These are phyloP conservation scores for Scleropages formosus DNA, from an alignment of 2,797 vertebrate species.

Conservation along the genomic window DNA sequence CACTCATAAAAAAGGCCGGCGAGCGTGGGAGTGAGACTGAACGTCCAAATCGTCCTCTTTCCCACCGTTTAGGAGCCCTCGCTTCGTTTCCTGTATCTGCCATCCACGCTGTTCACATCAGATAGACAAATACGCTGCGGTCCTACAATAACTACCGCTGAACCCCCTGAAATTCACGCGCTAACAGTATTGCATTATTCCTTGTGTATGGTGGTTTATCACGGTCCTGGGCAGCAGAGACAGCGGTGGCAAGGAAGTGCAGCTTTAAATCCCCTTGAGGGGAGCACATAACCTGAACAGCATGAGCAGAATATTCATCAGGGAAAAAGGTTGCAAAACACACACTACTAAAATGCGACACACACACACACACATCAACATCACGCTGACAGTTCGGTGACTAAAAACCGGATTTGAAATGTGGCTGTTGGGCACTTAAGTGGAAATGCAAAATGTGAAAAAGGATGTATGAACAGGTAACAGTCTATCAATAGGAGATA, in stretches of 20 bases:
- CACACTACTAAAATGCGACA: background rate
- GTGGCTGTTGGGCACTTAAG: too few relatives aligned
- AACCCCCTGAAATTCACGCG: background rate
- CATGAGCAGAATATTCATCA: background rate
- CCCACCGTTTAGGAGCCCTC: background rate
- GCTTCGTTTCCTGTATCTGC: background rate
- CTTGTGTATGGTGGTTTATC: background rate
- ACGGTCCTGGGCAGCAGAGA: background rate
- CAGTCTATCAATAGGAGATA: too few relatives aligned
- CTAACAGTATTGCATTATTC: too few relatives aligned
- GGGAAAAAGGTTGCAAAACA: background rate
- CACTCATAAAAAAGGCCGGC: background rate
- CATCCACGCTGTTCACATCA: background rate
- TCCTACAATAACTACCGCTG: background rate
- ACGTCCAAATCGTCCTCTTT: background rate
- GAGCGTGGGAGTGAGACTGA: background rate
- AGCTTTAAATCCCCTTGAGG: background rate
- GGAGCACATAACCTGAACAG: background rate
- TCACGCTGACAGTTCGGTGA: too few relatives aligned
- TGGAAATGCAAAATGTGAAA: too few relatives aligned
- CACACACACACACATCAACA: too few relatives aligned
- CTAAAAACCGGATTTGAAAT: too few relatives aligned
- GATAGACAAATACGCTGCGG: background rate
- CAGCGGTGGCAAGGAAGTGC: background rate
- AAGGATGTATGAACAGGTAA: too few relatives aligned